These are phyloP conservation scores for Melanostoma scalare DNA, from an alignment of 2,888 invertebrate species.

Conservation along the genomic window DNA sequence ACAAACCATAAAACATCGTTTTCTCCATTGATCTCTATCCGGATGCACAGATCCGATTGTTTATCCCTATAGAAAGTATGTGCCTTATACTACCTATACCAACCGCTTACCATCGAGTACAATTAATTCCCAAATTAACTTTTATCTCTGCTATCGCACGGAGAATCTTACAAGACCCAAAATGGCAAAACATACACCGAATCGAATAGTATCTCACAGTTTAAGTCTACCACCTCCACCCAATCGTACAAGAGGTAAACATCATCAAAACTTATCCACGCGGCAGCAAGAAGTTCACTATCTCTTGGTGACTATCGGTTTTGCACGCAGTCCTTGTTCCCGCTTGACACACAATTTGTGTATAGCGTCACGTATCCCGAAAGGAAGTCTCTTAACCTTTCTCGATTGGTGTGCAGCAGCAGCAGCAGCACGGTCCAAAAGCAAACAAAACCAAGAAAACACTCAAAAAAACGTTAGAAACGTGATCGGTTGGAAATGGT, in stretches of 20 bases:
- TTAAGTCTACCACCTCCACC: constrained; percentile 40
- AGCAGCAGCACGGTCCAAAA: constrained; percentile 38
- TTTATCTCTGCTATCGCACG: constrained; percentile 68
- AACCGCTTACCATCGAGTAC: constrained; percentile 45
- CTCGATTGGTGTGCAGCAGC: constrained; percentile 44
- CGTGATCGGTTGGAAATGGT: constrained; percentile 68
- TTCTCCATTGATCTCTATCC: constrained; percentile 64
- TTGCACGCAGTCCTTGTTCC: constrained; percentile 71
- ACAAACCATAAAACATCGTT: constrained; percentile 51
- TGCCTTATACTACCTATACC: too few species aligned
- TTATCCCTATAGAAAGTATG: constrained; percentile 48
- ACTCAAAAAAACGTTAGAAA: constrained; percentile 49
- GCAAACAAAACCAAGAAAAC: constrained; percentile 49
- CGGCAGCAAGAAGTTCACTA: constrained; percentile 39
- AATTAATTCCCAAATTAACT: constrained; percentile 72
- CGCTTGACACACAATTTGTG: constrained; percentile 69
- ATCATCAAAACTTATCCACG: constrained; percentile 61
- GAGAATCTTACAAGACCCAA: constrained; percentile 64
- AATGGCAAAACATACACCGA: constrained; percentile 54
- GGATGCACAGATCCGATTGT: constrained; percentile 46
- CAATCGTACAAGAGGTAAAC: constrained; percentile 40
- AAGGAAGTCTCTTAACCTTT: constrained; percentile 70
- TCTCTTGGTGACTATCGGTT: constrained; percentile 61
- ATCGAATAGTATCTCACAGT: constrained; percentile 65
- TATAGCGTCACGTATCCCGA: constrained; percentile 64